Evolutionary conservation across 1,140 invertebrate species (phyloP).

Genomic region (Calliopsis andreniformis): DNA sequence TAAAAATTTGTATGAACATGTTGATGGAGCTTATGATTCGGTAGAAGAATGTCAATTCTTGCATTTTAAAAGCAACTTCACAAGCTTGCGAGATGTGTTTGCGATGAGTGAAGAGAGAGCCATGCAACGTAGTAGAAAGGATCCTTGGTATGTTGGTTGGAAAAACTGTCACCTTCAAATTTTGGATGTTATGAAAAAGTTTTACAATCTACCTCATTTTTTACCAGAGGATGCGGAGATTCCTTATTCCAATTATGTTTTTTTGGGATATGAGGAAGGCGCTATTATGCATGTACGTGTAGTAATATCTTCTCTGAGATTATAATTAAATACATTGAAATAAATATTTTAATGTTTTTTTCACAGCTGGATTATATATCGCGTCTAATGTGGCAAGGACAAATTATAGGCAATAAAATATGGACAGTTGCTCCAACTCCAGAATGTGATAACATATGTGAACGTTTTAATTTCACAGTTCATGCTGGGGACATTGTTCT

Average conservation of each 20-base stretch:
- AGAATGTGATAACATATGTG: slow-evolving; percentile 92
- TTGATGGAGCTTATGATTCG: slow-evolving; percentile 85
- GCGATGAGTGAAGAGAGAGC: slow-evolving; percentile 87
- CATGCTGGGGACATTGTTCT: slow-evolving; percentile 93
- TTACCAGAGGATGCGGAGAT: slow-evolving; percentile 93
- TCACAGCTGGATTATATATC: slow-evolving; percentile 94
- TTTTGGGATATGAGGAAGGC: slow-evolving; percentile 95
- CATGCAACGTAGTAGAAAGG: slow-evolving; percentile 83
- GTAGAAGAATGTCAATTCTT: slow-evolving; percentile 93
- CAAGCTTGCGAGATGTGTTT: slow-evolving; percentile 89
- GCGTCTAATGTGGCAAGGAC: slow-evolving; percentile 96
- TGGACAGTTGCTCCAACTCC: slow-evolving; percentile 93
- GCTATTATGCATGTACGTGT: slow-evolving; percentile 94
- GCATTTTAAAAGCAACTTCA: slow-evolving; percentile 93
- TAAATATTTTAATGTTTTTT: too few species aligned
- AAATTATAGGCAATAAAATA: slow-evolving; percentile 92
- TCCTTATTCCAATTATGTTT: slow-evolving; percentile 95
- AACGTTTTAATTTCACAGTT: slow-evolving; percentile 88
- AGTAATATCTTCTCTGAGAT: too few species aligned
- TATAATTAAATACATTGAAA: too few species aligned
- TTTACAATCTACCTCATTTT: slow-evolving; percentile 93
- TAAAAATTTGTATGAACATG: slow-evolving; percentile 87
- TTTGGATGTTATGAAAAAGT: slow-evolving; percentile 87
- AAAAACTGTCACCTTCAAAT: slow-evolving; percentile 93
- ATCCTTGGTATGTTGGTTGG: slow-evolving; percentile 96